A percentile compares a stretch with the other conserved stretches of the same genome.
Evolutionary conservation across 2,888 invertebrate genomes (phyloP).

Genomic region (Drosophila antonietae): DNA sequence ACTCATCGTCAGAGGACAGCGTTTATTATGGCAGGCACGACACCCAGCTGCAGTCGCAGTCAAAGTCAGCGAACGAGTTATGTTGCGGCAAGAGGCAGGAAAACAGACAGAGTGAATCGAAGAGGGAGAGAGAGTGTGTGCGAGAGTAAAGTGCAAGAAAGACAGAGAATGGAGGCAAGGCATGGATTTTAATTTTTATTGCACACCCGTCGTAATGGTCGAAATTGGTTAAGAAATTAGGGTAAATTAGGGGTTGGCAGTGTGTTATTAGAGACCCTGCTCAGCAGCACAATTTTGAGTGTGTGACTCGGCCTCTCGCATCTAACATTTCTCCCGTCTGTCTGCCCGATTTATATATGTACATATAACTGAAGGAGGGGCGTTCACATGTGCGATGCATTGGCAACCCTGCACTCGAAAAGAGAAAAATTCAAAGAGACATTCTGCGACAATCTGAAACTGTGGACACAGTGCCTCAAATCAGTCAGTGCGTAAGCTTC

Average conservation of each 20-base stretch:
- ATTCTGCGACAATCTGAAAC: constrained; percentile 27
- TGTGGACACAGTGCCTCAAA: constrained; percentile 47
- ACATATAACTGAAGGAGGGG: constrained; percentile 27
- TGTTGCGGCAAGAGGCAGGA: constrained; percentile 50
- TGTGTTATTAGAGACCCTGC: constrained; percentile 75
- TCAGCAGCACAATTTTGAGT: constrained; percentile 35
- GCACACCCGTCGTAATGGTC: constrained; percentile 80
- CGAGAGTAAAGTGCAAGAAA: not conserved
- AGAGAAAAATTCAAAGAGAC: constrained; percentile 1
- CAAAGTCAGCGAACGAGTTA: constrained; percentile 68
- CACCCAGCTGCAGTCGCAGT: constrained; percentile 46
- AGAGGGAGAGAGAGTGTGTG: not conserved
- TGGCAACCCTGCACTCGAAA: constrained; percentile 18
- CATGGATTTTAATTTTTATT: constrained; percentile 82
- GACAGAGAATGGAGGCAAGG: constrained; percentile 31
- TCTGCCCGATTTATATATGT: constrained; percentile 11
- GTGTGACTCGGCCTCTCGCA: constrained; percentile 38
- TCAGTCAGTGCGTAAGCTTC: constrained; percentile 26
- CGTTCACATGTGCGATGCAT: constrained; percentile 43
- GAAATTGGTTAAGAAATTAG: constrained; percentile 83
- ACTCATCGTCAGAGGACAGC: constrained; percentile 66
- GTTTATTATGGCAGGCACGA: constrained; percentile 76
- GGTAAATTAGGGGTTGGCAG: constrained; percentile 82
- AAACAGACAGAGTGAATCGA: not conserved
- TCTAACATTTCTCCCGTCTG: constrained; percentile 21